A percentile compares a stretch with the other conserved stretches of the same genome.
Conservation (phyloP, 2,113 vertebrate species). For the Proterorhinus semilunaris region DNA sequence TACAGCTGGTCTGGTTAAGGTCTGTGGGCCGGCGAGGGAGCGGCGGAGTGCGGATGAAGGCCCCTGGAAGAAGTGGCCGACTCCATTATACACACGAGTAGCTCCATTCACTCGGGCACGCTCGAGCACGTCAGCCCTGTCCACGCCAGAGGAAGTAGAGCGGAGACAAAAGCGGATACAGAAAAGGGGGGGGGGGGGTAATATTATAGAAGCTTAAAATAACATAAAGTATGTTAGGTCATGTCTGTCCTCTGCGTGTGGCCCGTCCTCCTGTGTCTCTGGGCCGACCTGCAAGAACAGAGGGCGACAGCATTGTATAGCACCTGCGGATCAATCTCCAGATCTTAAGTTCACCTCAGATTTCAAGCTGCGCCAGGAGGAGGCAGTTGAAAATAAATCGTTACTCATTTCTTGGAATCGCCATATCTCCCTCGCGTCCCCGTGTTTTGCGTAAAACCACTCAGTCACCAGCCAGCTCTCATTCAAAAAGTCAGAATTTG, state of each 20-base stretch:
- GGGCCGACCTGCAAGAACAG: too few relatives aligned
- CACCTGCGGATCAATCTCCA: too few relatives aligned
- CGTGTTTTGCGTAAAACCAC: too few relatives aligned
- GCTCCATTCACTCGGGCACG: constrained; percentile 40
- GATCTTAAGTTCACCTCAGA: too few relatives aligned
- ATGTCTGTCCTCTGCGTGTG: background rate
- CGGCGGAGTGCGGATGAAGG: constrained; percentile 31
- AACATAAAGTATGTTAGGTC: background rate
- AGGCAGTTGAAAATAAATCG: too few relatives aligned
- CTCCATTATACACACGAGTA: constrained; percentile 62
- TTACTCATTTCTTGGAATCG: too few relatives aligned
- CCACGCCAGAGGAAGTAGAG: constrained; percentile 3
- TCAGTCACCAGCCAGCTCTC: too few relatives aligned
- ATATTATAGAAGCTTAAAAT: background rate
- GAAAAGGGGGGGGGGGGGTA: too few relatives aligned
- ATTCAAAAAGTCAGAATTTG: too few relatives aligned
- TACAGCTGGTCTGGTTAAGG: constrained; percentile 52
- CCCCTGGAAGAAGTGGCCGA: constrained; percentile 35
- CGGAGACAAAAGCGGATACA: background rate
- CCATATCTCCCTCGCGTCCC: too few relatives aligned
- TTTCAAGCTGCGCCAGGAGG: too few relatives aligned
- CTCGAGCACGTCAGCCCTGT: constrained; percentile 1
- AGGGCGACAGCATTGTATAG: too few relatives aligned
- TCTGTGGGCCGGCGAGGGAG: constrained; percentile 20
- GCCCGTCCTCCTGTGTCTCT: background rate